These are phyloP conservation scores for Oreochromis spilurus DNA, from an alignment of 2,113 vertebrate genomes.

Conservation along the genomic window DNA sequence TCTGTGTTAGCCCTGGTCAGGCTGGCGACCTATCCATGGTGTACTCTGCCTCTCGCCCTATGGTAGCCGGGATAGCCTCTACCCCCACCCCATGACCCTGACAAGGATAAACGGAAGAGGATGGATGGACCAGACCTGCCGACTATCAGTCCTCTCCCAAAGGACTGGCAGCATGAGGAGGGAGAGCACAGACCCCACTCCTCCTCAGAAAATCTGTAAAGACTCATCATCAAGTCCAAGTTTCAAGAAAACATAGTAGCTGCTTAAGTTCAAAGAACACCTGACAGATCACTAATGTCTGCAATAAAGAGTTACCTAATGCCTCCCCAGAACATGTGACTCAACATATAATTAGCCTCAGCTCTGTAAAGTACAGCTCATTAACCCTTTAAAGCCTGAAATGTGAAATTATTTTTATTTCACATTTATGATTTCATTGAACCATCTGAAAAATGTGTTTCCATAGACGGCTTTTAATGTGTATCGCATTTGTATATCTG, in stretches of 20 bases:
- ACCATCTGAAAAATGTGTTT: neutral
- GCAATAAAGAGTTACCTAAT: slow-evolving; percentile 23
- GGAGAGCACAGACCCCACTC: neutral
- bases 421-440: neutral
- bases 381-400: neutral
- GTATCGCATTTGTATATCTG: neutral
- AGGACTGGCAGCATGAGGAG: neutral
- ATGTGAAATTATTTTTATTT: neutral
- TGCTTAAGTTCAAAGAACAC: slow-evolving; percentile 1
- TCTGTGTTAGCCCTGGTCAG: neutral
- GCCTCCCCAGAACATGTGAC: neutral
- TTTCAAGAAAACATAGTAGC: neutral
- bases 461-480: neutral
- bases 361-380: slow-evolving; percentile 6
- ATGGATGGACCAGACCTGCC: neutral
- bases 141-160: neutral
- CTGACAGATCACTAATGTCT: slow-evolving; percentile 3
- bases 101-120: neutral
- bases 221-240: neutral
- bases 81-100: neutral
- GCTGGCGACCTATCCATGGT: neutral
- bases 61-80: neutral
- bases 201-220: neutral
- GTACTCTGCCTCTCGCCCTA: neutral
- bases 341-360: neutral